A percentile compares a stretch with the other conserved stretches of the same genome.
These are phyloP conservation scores for Amphibalanus amphitrite DNA, from an alignment of 1,140 invertebrate genomes.

Conservation along the genomic window DNA sequence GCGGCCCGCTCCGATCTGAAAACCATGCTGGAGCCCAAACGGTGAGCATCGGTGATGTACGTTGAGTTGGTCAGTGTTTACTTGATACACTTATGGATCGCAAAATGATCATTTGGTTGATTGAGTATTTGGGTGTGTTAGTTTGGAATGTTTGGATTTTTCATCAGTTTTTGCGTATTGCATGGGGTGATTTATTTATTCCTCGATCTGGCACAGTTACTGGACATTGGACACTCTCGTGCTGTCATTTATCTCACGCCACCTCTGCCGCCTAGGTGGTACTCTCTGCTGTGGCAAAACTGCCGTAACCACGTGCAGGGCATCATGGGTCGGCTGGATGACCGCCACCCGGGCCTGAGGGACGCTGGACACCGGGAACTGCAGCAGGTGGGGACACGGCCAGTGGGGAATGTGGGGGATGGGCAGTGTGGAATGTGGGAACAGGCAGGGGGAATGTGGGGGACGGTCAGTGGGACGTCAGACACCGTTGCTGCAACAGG, in stretches of 20 bases:
- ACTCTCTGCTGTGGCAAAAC: background rate
- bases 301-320: background rate
- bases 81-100: too few relatives aligned
- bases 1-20: background rate
- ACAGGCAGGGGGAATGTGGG: too few relatives aligned
- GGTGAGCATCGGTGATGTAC: background rate
- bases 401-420: too few relatives aligned
- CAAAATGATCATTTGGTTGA: too few relatives aligned
- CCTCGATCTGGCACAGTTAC: background rate
- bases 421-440: too few relatives aligned
- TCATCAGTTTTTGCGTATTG: too few relatives aligned
- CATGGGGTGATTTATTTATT: too few relatives aligned
- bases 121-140: background rate
- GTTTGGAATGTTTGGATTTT: background rate
- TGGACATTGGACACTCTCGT: background rate
- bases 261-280: background rate
- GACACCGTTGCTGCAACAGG: too few relatives aligned
- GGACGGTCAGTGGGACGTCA: too few relatives aligned
- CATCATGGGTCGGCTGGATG: background rate
- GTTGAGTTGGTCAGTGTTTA: background rate
- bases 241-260: background rate
- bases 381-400: too few relatives aligned
- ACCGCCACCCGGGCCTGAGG: background rate
- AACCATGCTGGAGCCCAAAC: background rate
- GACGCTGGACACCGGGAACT: background rate